These are phyloP conservation scores for Macrochelys suwanniensis DNA, from an alignment of 2,797 vertebrate genomes.

Conservation along the genomic window DNA sequence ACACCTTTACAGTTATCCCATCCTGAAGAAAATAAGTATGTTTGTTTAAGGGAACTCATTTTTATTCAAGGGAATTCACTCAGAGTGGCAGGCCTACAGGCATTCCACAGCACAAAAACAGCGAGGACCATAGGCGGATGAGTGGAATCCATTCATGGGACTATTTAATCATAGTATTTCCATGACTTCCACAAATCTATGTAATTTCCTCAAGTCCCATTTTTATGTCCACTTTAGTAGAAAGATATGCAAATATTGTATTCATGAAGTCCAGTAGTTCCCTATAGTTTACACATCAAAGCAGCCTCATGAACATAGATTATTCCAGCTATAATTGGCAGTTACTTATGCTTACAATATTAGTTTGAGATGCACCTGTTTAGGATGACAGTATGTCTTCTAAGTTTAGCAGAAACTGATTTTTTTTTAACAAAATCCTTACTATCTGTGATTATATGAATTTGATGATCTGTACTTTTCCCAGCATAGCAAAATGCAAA, in stretches of 20 bases:
- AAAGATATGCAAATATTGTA: constrained; percentile 38
- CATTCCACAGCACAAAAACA: neutral
- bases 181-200: neutral
- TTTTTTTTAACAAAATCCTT: neutral
- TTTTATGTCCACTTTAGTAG: constrained; percentile 40
- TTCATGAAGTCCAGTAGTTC: constrained; percentile 24
- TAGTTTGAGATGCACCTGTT: constrained; percentile 1
- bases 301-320: constrained; percentile 25
- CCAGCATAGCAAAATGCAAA: constrained; percentile 17
- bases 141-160: neutral
- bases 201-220: neutral
- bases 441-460: constrained; percentile 12
- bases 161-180: constrained; percentile 11
- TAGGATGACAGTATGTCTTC: neutral
- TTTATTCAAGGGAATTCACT: neutral
- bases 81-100: neutral
- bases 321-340: constrained; percentile 11
- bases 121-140: neutral
- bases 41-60: neutral
- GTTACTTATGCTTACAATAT: neutral
- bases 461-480: neutral
- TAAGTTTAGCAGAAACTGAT: constrained; percentile 7
- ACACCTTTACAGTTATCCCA: neutral
- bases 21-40: neutral
- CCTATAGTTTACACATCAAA: constrained; percentile 20